Evolutionary conservation across 2,888 invertebrate genomes (phyloP), one percentile per base, ranked within the genome.

Genomic region (Adineta ricciae): DNA sequence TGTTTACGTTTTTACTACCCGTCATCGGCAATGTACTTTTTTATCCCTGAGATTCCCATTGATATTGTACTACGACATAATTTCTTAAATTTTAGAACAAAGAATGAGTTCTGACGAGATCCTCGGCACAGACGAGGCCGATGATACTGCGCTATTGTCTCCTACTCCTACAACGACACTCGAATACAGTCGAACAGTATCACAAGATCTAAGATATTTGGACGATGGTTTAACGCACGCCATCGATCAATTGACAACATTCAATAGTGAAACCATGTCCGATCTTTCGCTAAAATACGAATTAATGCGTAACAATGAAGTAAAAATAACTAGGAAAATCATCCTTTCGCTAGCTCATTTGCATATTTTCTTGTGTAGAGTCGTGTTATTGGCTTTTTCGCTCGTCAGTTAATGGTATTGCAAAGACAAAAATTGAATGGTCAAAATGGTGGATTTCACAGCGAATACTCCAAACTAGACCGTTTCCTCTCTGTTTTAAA

Each of bases 231-330:
- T 78, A 4, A 78, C 38, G 9, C 78, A 78, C 41, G 38, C 78
- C 14, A 78, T 78, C n/a, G 78, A 78, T 41, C 78, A 78, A 78
- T 78, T 78, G n/a, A 78, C 38, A 78, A 78, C n/a, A 41, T 78
- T 78, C 9, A 78, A n/a, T 78, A 78, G n/a, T 41, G 78, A 78
- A 78, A 78, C 78, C 38, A 78, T 78, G 78, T 41, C n/a, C n/a
- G 78, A 78, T 78, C 41, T 78, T 41, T 41, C 78, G n/a, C 24
- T 78, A 21, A 78, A 78, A 78, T 78, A 41, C n/a, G 78, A 78
- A 41, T n/a, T 41, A 78, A 78, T 78, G 78, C 21, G 78, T 4
- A 38, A 78, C 41, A 78, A 78, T 38, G 78, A 78, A 78, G 78
- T 78, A 78, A n/a, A n/a, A n/a, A n/a, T n/a, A n/a, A n/a, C n/a